Conservation (phyloP, 2,797 vertebrate genomes). For the Crenuchus spilurus region DNA sequence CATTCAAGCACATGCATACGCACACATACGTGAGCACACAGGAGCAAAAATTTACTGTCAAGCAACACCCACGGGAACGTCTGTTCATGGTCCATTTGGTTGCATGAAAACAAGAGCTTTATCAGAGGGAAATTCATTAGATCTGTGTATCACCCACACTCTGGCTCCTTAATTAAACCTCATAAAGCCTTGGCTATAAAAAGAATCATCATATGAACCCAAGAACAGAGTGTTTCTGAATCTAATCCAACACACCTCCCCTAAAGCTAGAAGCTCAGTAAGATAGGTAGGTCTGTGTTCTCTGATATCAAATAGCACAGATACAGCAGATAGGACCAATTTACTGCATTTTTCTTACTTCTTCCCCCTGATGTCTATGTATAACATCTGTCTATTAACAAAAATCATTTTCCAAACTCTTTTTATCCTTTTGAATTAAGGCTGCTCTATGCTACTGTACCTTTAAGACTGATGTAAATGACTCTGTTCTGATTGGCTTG, state of each 20-base stretch:
- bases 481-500: no score
- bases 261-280: background rate
- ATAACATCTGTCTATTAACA: no score
- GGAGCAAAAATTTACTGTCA: constrained; percentile 53
- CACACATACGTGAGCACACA: background rate
- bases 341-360: no score
- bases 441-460: no score
- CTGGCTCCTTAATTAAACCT: constrained; percentile 48
- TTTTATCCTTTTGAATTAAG: no score
- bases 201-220: constrained; percentile 36
- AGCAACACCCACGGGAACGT: constrained; percentile 55
- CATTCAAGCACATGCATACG: constrained; percentile 35
- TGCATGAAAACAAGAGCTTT: constrained; percentile 61
- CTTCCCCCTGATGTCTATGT: no score
- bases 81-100: constrained; percentile 60
- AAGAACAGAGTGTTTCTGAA: constrained; percentile 41
- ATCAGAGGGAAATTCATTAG: constrained; percentile 56
- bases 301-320: background rate
- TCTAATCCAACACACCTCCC: background rate
- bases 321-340: background rate
- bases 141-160: constrained; percentile 49
- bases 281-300: background rate
- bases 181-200: constrained; percentile 38
- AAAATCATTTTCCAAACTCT: no score
- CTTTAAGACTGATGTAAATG: no score